Evolutionary conservation across 2,888 invertebrate species (phyloP).

Genomic region (Apamea sordens): DNA sequence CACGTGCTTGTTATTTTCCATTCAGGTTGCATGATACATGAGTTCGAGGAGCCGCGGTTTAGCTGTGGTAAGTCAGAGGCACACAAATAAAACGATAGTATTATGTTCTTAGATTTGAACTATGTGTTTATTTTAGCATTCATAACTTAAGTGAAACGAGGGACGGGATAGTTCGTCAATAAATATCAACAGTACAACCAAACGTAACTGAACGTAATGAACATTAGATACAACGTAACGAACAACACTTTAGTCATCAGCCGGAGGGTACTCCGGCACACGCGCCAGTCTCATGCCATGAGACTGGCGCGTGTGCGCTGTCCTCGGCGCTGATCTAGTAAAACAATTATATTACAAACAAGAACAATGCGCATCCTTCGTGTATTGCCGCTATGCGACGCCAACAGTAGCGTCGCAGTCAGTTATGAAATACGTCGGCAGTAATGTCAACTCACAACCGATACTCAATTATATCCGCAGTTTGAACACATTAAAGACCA

Average conservation of each 20-base stretch:
- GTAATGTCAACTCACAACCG: conserved; percentile 52
- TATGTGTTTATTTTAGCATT: conserved; percentile 82
- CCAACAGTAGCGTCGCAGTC: not conserved
- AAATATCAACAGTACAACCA: conserved; percentile 62
- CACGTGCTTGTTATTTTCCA: not conserved
- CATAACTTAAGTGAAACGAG: conserved; percentile 83
- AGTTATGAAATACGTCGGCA: conserved; percentile 4
- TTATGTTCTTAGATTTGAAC: conserved; percentile 73
- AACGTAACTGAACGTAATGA: conserved; percentile 46
- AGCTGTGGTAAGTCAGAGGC: not conserved
- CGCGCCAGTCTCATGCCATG: too few relatives aligned
- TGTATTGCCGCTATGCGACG: not conserved
- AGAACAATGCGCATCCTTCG: conserved; percentile 3
- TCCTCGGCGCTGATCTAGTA: not conserved
- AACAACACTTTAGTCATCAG: not conserved
- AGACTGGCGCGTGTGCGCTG: not conserved
- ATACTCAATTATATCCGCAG: conserved; percentile 5
- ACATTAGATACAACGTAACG: conserved; percentile 21
- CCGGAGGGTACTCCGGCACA: too few relatives aligned
- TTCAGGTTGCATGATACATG: not conserved
- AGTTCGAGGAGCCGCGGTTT: not conserved
- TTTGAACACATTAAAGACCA: conserved; percentile 4
- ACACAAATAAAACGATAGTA: conserved; percentile 62
- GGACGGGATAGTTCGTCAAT: conserved; percentile 88
- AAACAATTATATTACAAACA: not conserved